Base-by-base conservation (phyloP, 2,797 vertebrate species). In the Pelobates cultripes region DNA sequence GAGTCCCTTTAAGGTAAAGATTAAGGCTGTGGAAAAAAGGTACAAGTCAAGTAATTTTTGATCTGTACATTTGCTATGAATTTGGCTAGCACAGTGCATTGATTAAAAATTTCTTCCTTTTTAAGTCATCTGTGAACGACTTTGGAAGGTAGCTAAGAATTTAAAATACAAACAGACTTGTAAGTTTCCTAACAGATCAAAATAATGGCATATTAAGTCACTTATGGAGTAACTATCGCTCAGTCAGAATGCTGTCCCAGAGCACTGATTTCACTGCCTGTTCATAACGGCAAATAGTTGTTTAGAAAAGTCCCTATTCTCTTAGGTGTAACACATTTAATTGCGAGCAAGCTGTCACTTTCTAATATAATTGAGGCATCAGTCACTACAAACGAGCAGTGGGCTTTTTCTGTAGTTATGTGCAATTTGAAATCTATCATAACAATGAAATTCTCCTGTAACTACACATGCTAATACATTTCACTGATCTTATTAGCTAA, bases 401-500 rank as follows among this genome's bases (percentile, higher is more conserved):
- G 45, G 70, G 74, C 75, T 79, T 79, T n/a, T 79, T 79, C 66
- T 79, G 47, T 45, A 69, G 71, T 80, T 75, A 80, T 75, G 72
- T 80, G 72, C 72, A 79, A 67, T 75, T 75, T 84, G 66, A 79
- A 79, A 84, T 84, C 77, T 75, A 75, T 84, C 82, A 75, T 84
- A 84, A 84, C 82, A 84, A 79, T 66, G 75, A 74, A 69, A 78
- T 70, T 68, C 77, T 70, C 28, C 72, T 75, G 77, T 75, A 79
- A 75, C 77, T 71, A 75, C 72, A 64, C 72, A 43, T 70, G 67
- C 60, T 84, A 79, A 79, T 79, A 79, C 77, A 57, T 84, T 84
- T 79, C 70, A 70, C 77, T 79, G 82, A 79, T 84, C 81, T 83
- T 74, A 79, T 84, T 84, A 83, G 66, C 53, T 83, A 66, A 83